Conservation (phyloP, 2,797 vertebrate species). For the Neoniphon sammara region DNA sequence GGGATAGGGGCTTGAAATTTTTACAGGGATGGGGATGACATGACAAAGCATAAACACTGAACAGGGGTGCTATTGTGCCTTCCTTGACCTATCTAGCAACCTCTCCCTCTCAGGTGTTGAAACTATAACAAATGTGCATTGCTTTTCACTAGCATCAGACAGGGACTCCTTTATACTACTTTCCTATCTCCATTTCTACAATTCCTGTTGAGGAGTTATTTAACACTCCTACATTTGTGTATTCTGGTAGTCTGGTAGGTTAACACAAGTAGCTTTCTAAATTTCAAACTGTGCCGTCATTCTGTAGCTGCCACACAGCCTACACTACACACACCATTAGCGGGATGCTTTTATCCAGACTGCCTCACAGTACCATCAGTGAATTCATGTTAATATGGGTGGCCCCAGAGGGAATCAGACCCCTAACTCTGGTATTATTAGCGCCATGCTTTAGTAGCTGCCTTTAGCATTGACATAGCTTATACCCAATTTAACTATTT, state of each 20-base stretch:
- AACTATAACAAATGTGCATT: slow-evolving; percentile 52
- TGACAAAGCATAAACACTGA: slow-evolving; percentile 29
- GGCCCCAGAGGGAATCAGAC: background rate
- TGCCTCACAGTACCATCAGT: background rate
- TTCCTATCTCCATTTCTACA: slow-evolving; percentile 1
- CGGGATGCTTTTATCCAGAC: background rate
- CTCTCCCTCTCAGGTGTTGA: slow-evolving; percentile 54
- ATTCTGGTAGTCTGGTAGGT: background rate
- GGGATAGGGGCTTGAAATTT: slow-evolving; percentile 2
- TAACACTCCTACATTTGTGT: background rate
- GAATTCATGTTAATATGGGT: background rate
- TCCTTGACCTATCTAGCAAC: slow-evolving; percentile 9
- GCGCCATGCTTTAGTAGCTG: background rate
- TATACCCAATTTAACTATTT: background rate
- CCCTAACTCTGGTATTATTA: background rate
- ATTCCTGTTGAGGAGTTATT: background rate
- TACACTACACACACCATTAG: background rate
- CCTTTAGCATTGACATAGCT: background rate
- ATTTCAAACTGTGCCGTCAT: background rate
- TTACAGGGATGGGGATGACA: slow-evolving; percentile 21
- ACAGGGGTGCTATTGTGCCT: slow-evolving; percentile 67
- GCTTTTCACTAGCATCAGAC: slow-evolving; percentile 42
- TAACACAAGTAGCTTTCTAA: background rate
- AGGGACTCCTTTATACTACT: slow-evolving; percentile 40
- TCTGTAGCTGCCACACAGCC: background rate